Conservation (phyloP, 2,888 invertebrate genomes). For the Nomada flava region DNA sequence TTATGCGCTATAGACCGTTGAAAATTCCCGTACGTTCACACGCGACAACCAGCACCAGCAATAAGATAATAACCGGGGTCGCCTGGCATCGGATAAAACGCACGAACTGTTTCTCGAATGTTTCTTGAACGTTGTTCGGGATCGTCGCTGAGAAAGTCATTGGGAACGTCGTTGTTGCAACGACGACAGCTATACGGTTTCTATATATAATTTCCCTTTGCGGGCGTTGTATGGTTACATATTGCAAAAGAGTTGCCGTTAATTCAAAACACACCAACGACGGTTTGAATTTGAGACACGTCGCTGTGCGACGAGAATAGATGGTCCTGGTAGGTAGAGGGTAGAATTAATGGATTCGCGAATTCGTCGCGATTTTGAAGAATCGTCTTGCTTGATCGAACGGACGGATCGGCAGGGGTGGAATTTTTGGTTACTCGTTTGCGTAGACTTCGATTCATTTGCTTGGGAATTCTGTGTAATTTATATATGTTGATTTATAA, state of each 20-base stretch:
- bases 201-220: conserved; percentile 52
- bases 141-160: background rate
- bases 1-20: conserved; percentile 57
- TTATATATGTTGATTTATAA: too few relatives aligned
- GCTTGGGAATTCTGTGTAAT: too few relatives aligned
- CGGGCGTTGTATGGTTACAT: conserved; percentile 29
- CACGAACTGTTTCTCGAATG: background rate
- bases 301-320: background rate
- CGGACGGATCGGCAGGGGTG: too few relatives aligned
- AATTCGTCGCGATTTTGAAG: conserved; percentile 1
- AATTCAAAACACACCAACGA: conserved; percentile 32
- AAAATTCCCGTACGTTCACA: conserved; percentile 60
- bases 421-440: too few relatives aligned
- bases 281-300: conserved; percentile 2
- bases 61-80: conserved; percentile 45
- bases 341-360: conserved; percentile 18
- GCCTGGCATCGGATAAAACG: conserved; percentile 4
- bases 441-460: too few relatives aligned
- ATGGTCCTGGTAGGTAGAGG: background rate
- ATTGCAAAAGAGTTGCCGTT: conserved; percentile 31
- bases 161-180: conserved; percentile 34
- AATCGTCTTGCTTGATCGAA: background rate
- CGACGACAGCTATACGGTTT: conserved; percentile 57
- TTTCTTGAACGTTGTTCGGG: background rate
- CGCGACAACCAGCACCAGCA: conserved; percentile 48